Percentiles rank a stretch among this genome's conserved stretches.
Conservation (phyloP, 1,140 invertebrate species). For the Trichonephila inaurata region DNA sequence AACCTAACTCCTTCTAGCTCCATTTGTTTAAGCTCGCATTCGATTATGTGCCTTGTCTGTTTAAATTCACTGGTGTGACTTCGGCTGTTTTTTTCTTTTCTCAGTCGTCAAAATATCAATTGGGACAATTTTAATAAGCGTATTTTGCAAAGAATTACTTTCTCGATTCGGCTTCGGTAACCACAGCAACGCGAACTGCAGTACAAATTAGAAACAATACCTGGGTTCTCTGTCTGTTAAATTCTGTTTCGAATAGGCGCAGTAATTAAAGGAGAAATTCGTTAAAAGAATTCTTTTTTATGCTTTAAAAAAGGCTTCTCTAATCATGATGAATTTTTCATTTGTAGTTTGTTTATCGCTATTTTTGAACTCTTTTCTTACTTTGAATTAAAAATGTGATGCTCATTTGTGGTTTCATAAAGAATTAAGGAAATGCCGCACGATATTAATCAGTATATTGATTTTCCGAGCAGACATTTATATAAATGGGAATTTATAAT, state of each 20-base stretch:
- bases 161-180: not conserved
- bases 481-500: too few relatives aligned
- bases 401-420: too few relatives aligned
- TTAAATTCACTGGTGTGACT: not conserved
- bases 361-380: not conserved
- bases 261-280: not conserved
- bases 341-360: not conserved
- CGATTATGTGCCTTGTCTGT: too few relatives aligned
- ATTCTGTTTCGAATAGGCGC: not conserved
- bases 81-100: not conserved
- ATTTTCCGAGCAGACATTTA: too few relatives aligned
- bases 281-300: not conserved
- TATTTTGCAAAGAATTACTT: not conserved
- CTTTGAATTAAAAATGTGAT: not conserved
- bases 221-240: not conserved
- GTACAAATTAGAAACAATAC: slow-evolving; percentile 40
- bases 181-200: slow-evolving; percentile 37
- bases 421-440: too few relatives aligned
- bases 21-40: not conserved
- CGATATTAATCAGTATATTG: too few relatives aligned
- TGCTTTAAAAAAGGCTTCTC: not conserved
- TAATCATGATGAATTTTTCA: not conserved
- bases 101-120: slow-evolving; percentile 22
- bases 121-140: slow-evolving; percentile 35
- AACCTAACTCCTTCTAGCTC: not conserved